phyloP scores from a whole-genome alignment of 2,113 vertebrate genomes.

The Chloropsis cyanopogon region DNA sequence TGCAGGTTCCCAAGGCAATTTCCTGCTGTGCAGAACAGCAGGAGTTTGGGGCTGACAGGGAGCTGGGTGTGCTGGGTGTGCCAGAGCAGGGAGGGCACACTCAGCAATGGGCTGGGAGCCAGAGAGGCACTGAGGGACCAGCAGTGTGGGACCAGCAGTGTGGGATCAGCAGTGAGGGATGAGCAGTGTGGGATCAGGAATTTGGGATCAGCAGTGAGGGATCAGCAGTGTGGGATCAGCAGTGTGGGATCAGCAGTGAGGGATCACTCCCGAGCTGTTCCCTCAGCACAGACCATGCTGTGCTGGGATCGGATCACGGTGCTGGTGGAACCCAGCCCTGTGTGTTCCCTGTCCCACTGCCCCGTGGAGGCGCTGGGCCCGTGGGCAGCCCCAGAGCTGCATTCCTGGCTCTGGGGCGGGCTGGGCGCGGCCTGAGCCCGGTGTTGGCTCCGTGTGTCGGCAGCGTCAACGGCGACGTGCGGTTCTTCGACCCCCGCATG shows the following conservation, averaged over 20 bases:
- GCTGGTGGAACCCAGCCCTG: accelerated
- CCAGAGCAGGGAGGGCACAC: background rate
- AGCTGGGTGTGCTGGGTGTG: background rate
- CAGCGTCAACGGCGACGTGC: slow-evolving; percentile 94
- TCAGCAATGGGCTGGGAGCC: accelerated
- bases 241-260: background rate
- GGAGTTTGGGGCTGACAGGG: accelerated
- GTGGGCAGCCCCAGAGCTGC: accelerated
- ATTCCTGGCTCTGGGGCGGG: accelerated
- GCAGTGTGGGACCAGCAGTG: background rate
- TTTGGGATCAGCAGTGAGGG: too few species aligned
- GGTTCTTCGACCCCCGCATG: slow-evolving; percentile 89
- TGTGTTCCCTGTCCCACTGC: accelerated
- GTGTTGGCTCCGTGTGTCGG: background rate
- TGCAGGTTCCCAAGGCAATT: background rate
- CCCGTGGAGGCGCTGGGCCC: accelerated
- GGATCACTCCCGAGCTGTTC: background rate
- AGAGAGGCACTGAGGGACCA: background rate
- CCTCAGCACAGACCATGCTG: accelerated
- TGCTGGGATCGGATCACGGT: accelerated
- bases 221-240: background rate
- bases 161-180: background rate
- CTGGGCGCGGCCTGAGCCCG: background rate
- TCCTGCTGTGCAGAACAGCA: background rate
- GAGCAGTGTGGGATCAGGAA: background rate